A percentile compares a stretch with the other conserved stretches of the same genome.
phyloP scores from a whole-genome alignment of 1,140 invertebrate species.

The Cardiocondyla obscurior region DNA sequence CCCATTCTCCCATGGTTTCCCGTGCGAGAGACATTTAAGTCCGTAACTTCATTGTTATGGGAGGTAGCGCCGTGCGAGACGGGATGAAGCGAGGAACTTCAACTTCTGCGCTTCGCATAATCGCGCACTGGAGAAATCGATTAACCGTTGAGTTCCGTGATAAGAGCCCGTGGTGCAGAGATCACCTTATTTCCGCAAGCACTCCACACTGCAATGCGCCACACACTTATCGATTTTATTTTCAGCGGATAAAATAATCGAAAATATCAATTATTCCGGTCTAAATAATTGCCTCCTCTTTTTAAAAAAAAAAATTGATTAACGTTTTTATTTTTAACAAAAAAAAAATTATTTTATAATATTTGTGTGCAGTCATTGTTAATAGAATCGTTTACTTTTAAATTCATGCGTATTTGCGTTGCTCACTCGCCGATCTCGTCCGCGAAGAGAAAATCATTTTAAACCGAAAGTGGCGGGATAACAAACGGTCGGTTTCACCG shows the following conservation, averaged over 20 bases:
- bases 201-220: not conserved
- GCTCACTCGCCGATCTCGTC: not conserved
- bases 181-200: slow-evolving; percentile 56
- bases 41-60: slow-evolving; percentile 70
- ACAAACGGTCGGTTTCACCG: slow-evolving; percentile 34
- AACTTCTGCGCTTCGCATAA: slow-evolving; percentile 44
- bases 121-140: slow-evolving; percentile 57
- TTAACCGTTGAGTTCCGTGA: slow-evolving; percentile 62
- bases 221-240: not conserved
- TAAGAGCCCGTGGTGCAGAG: slow-evolving; percentile 30
- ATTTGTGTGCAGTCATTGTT: not conserved
- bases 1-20: slow-evolving; percentile 67
- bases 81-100: slow-evolving; percentile 26
- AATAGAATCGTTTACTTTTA: not conserved
- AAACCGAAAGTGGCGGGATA: slow-evolving; percentile 14
- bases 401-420: not conserved
- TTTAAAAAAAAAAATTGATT: not conserved
- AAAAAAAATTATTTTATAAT: not conserved
- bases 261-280: not conserved
- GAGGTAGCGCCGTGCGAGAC: not conserved
- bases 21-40: slow-evolving; percentile 69
- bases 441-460: slow-evolving; percentile 3
- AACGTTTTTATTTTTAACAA: not conserved
- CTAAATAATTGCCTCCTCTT: not conserved
- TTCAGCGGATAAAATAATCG: not conserved